Base-by-base conservation (phyloP, 2,113 vertebrate genomes). In the Willisornis vidua region DNA sequence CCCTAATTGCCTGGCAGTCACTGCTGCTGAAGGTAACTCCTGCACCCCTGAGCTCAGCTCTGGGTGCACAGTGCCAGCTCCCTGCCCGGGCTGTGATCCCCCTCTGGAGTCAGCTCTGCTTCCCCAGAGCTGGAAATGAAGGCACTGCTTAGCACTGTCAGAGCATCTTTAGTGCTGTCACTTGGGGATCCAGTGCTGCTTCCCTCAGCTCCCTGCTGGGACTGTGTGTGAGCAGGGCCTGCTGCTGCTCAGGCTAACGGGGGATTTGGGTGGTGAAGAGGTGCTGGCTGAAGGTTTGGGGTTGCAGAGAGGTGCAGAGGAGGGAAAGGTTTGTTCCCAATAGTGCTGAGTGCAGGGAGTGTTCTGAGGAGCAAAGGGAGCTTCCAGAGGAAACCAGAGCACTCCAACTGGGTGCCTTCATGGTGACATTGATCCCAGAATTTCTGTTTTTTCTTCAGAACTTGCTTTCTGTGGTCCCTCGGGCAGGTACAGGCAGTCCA, bases 401-500 rank as follows among this genome's bases (percentile, higher is more conserved):
- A 0, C 31, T 75, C 35, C 71, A 48, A 8, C 18, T 6, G 46
- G n/a, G 52, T 1, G 2, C 9, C 66, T 62, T 52, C 9, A 0
- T 18, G 65, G 72, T 7, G 13, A 28, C 71, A 74, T 7, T 13
- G 76, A 24, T 88, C 51, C 73, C 6, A 10, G 24, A 2, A 39
- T 80, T 62, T 11, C 15, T 57, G 39, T 3, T 83, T 82, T 82
- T 65, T 10, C 74, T 52, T 83, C 49, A 71, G 55, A 82, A 52
- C 37, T 68, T 65, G 39, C 22, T 92, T 58, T 52, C 28, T 68
- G 2, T 51, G 23, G 28, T 91, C 77, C 51, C 78, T 65, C 33
- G 46, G 46, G 85, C 54, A 88, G 87, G 52, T 14, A 33, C 2
- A 76, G 65, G 25, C 67, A 14, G 49, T 83, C 10, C 0, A 45